These are phyloP conservation scores for Lepidocyrtoides sp. DNA, from an alignment of 2,888 invertebrate species.

Conservation along the genomic window DNA sequence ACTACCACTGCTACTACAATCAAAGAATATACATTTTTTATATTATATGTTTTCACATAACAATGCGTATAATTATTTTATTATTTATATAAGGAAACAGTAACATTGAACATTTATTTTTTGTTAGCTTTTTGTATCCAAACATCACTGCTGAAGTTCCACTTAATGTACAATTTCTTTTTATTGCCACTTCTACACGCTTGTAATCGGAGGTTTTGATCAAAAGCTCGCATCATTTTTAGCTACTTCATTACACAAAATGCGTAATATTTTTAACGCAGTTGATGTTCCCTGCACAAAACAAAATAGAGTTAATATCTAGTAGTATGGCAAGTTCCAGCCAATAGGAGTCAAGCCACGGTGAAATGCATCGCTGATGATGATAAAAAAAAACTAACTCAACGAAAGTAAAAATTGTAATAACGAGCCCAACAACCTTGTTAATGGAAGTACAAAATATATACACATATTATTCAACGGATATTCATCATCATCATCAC, in stretches of 20 bases:
- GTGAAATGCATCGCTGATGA: not conserved
- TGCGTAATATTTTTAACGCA: conserved; percentile 52
- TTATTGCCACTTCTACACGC: conserved; percentile 70
- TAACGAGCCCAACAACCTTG: not conserved
- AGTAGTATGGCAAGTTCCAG: not conserved
- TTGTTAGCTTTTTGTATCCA: not conserved
- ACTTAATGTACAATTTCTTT: conserved; percentile 36
- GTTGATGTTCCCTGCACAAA: conserved; percentile 6
- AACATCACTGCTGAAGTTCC: not conserved
- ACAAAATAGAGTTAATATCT: not conserved
- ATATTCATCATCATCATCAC: conserved; percentile 57
- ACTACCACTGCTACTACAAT: too few relatives aligned
- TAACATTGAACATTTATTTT: not conserved
- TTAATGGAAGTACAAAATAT: not conserved
- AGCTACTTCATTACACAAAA: conserved; percentile 70
- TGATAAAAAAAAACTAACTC: not conserved
- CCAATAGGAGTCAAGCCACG: not conserved
- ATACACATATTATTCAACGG: conserved; percentile 28
- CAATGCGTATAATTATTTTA: not conserved
- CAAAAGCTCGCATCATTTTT: conserved; percentile 59
- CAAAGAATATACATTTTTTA: too few relatives aligned
- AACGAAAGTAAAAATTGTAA: not conserved
- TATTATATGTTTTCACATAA: not conserved
- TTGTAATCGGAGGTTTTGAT: conserved; percentile 65
- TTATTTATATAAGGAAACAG: not conserved